Percentiles rank a stretch among this genome's conserved stretches.
These are phyloP conservation scores for Anoplophora glabripennis DNA, from an alignment of 1,140 invertebrate species.

Conservation along the genomic window DNA sequence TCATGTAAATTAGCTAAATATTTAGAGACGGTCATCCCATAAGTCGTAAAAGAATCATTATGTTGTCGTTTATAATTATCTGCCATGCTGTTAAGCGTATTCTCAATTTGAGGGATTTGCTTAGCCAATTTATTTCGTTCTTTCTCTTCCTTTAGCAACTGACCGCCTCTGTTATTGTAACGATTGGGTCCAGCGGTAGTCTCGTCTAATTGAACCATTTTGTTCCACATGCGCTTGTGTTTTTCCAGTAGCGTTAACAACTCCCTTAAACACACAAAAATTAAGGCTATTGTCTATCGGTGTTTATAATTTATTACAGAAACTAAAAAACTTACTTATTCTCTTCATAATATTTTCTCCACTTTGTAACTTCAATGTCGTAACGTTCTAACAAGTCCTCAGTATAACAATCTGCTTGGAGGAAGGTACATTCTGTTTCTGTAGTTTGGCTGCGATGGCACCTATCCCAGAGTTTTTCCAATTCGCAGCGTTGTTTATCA, in stretches of 20 bases:
- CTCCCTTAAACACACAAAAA: conserved; percentile 41
- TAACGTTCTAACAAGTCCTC: conserved; percentile 74
- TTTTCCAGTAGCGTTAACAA: conserved; percentile 62
- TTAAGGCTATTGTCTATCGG: too few relatives aligned
- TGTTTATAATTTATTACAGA: not conserved
- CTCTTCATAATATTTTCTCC: conserved; percentile 64
- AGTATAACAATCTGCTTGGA: conserved; percentile 61
- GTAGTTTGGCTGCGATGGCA: conserved; percentile 63
- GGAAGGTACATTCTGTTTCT: conserved; percentile 61
- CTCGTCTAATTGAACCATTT: conserved; percentile 58
- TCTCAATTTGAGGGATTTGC: conserved; percentile 58
- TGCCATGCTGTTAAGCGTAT: conserved; percentile 56
- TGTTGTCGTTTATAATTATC: conserved; percentile 55
- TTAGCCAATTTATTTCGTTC: conserved; percentile 67
- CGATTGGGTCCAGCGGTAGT: conserved; percentile 73
- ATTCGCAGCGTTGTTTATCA: conserved; percentile 63
- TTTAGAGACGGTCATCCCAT: conserved; percentile 51
- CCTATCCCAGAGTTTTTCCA: conserved; percentile 68
- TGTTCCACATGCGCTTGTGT: conserved; percentile 23
- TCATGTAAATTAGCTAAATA: conserved; percentile 27
- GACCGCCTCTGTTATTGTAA: conserved; percentile 80
- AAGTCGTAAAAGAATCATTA: conserved; percentile 55
- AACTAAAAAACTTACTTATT: conserved; percentile 56
- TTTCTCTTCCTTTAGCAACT: conserved; percentile 78
- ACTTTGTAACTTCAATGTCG: conserved; percentile 68